Evolutionary conservation across 2,797 vertebrate genomes (phyloP), one percentile per base, ranked within the genome.

Genomic region (Anguilla megastoma): DNA sequence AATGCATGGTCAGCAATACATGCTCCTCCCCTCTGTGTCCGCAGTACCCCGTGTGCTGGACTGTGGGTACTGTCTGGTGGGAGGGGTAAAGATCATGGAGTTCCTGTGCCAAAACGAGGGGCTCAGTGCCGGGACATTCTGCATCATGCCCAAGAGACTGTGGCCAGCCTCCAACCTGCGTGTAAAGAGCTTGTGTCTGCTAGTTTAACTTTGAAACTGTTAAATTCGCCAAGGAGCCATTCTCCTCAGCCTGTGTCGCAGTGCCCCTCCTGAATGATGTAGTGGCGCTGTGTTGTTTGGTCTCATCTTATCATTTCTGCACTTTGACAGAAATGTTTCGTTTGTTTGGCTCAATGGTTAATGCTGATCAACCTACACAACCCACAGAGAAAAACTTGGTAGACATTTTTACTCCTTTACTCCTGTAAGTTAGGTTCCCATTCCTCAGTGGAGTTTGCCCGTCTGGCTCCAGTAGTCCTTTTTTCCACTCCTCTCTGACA

Each of bases 41-140:
- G 52, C 87, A 99, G 99, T 99, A 89, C 97, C 98, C 3, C 92
- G 69, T 2, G 88, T 94, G 69, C 90, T 99, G 92, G 95, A 98
- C 92, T 98, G 98, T 76, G 98, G 98, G 30, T 95, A 91, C 89
- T 99, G 99, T 91, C 96, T 99, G 85, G 91, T 97, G 0, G 98
- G 99, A 88, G 97, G 97, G 66, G 88, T 97, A 6, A 98, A 97
- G 94, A 90, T 95, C 85, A 92, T 90, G 0, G 93, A 92, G 74
- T 93, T 98, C 89, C 36, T 93, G 74, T 99, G 98, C 92, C 95
- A 90, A 90, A 99, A 99, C 60, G 94, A 97, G 56, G 97, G 98
- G 56, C 91, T 93, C 87, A 97, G 96, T 7, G 0, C 90, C 0
- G 98, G 97, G 60, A 97, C 92, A 2, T 99, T 99, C 94, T 98